These are phyloP conservation scores for Chirona hameri DNA, from an alignment of 2,888 invertebrate species.

Conservation along the genomic window DNA sequence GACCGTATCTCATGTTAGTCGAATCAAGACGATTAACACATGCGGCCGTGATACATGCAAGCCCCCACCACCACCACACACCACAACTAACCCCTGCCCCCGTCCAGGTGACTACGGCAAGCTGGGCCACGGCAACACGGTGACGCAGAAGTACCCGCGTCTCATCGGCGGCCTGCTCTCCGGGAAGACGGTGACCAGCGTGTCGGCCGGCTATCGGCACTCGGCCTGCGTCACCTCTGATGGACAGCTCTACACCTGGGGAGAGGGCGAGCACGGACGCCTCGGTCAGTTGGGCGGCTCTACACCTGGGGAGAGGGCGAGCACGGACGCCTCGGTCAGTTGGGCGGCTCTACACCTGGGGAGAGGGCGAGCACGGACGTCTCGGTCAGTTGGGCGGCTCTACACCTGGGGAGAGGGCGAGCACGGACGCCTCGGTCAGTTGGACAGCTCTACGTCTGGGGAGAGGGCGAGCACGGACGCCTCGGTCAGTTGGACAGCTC, in stretches of 20 bases:
- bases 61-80: too few species aligned
- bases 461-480: too few species aligned
- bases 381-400: constrained; percentile 49
- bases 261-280: constrained; percentile 62
- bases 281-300: constrained; percentile 59
- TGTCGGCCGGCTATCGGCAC: constrained; percentile 40
- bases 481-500: constrained; percentile 60
- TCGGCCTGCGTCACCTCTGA: constrained; percentile 57
- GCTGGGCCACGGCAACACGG: constrained; percentile 62
- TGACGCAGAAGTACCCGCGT: constrained; percentile 58
- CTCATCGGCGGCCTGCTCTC: constrained; percentile 61
- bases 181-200: constrained; percentile 53
- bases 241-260: constrained; percentile 62
- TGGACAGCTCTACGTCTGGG: too few species aligned
- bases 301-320: constrained; percentile 64
- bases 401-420: too few species aligned
- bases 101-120: constrained; percentile 57
- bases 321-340: constrained; percentile 59
- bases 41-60: too few species aligned
- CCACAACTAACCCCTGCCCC: too few species aligned
- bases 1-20: too few species aligned
- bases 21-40: too few species aligned
- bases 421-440: too few species aligned
- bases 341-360: constrained; percentile 62
- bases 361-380: constrained; percentile 59